Percentiles rank a stretch among this genome's conserved stretches.
Evolutionary conservation across 2,797 vertebrate genomes (phyloP).

Genomic region (Chaenodraco wilsoni): DNA sequence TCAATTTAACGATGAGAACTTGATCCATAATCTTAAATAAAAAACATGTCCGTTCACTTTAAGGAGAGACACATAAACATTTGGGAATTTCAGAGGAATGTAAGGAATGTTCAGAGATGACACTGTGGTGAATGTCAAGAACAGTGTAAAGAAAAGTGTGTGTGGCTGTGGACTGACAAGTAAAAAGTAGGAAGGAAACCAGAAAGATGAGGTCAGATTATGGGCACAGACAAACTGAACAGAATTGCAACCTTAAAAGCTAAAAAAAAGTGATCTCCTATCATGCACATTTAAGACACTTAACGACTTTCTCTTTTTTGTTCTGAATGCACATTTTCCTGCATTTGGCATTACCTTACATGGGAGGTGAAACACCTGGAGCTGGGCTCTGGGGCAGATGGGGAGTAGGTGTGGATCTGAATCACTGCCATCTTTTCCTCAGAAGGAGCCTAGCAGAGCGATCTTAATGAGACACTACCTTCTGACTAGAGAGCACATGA

Average conservation of each 20-base stretch:
- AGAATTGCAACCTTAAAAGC: slow-evolving; percentile 1
- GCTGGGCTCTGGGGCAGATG: slow-evolving; percentile 52
- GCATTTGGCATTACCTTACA: slow-evolving; percentile 43
- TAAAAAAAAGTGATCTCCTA: neutral
- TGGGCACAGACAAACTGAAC: slow-evolving; percentile 5
- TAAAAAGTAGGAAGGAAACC: slow-evolving; percentile 33
- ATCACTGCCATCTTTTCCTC: slow-evolving; percentile 73
- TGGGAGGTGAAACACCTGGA: slow-evolving; percentile 63
- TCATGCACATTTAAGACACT: slow-evolving; percentile 10
- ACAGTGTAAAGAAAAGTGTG: slow-evolving; percentile 37
- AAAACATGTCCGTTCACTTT: slow-evolving; percentile 15
- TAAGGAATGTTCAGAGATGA: slow-evolving; percentile 57
- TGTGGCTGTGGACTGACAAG: slow-evolving; percentile 8
- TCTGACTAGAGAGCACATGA: slow-evolving; percentile 85
- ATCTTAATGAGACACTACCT: slow-evolving; percentile 83
- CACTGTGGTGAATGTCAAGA: slow-evolving; percentile 48
- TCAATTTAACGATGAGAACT: slow-evolving; percentile 32
- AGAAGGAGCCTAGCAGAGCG: slow-evolving; percentile 71
- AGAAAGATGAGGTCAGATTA: slow-evolving; percentile 25
- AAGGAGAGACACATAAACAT: slow-evolving; percentile 58
- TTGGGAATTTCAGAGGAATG: slow-evolving; percentile 62
- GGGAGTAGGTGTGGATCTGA: slow-evolving; percentile 59
- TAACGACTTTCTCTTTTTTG: slow-evolving; percentile 6
- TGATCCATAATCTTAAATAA: slow-evolving; percentile 26
- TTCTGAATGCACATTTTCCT: slow-evolving; percentile 19